A percentile compares a stretch with the other conserved stretches of the same genome.
phyloP scores from a whole-genome alignment of 2,113 vertebrate genomes.

The Megaceryle torquata region DNA sequence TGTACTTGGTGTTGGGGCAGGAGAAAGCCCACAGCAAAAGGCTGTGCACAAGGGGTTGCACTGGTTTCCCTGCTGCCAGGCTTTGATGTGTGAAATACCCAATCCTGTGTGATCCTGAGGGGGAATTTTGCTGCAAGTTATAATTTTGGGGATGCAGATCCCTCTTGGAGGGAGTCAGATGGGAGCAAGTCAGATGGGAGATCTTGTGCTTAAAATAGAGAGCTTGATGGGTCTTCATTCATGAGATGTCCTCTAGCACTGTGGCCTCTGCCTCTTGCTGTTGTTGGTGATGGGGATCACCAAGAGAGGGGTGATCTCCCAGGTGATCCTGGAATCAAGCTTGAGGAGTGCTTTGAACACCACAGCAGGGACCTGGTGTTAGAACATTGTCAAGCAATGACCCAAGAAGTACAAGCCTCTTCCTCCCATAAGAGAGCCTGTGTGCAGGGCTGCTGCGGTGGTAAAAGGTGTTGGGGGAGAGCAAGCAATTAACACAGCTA shows the following conservation, averaged over 20 bases:
- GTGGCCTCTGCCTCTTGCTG: neutral
- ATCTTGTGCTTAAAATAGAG: neutral
- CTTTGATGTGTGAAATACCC: neutral
- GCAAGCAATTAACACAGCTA: neutral
- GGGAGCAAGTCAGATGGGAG: neutral
- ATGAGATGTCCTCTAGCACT: neutral
- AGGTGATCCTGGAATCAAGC: neutral
- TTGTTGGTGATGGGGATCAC: neutral
- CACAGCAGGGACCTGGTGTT: neutral
- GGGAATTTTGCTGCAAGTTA: neutral
- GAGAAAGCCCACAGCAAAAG: neutral
- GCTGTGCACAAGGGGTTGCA: fast-evolving
- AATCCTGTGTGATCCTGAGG: fast-evolving
- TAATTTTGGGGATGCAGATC: neutral
- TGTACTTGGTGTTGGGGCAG: neutral
- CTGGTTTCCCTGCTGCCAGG: neutral
- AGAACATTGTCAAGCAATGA: neutral
- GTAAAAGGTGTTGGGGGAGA: neutral
- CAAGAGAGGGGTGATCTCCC: neutral
- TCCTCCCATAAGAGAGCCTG: neutral
- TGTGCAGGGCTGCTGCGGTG: neutral
- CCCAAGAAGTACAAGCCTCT: neutral
- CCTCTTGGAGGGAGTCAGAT: neutral
- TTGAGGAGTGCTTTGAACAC: neutral
- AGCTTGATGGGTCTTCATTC: neutral